Evolutionary conservation across 2,797 vertebrate genomes (phyloP), one percentile per base, ranked within the genome.

Genomic region (Acanthis flammea): DNA sequence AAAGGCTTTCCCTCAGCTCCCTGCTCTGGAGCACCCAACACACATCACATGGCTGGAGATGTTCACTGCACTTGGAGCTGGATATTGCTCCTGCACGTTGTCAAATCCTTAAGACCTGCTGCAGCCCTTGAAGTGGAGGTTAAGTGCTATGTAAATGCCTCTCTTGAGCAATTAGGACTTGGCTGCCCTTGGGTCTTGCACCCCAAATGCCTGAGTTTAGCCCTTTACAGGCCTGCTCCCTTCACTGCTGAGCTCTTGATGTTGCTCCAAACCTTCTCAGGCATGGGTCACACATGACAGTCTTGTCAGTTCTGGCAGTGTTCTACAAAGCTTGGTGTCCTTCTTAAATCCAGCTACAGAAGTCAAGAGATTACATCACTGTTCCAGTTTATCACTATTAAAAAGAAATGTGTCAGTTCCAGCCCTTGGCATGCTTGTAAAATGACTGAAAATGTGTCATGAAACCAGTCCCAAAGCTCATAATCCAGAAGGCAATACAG

Each of bases 91-190:
- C 88, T 76, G 89, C 48, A 86, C 41, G 10, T 5, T 73, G 66
- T 79, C 84, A 92, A 61, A 94, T 17, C 12, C 47, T 74, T 42
- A 16, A 41, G 70, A 86, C 37, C 44, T 50, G 66, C 70, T 81
- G 82, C 70, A 86, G 85, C 66, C 68, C 82, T 57, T 66, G 76
- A 84, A 75, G 74, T 9, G 47, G 73, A 86, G 91, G 76, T 76
- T 93, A 93, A 95, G 92, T 74, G 90, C 87, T 82, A 73, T 47
- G 79, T 53, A 95, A 95, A 94, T 66, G 70, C 55, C 37, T 77
- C 4, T 23, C 54, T 73, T 22, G 27, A 88, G 62, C 62, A 70
- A 48, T 90, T 39, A 51, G 68, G 78, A 77, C 54, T 91, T 85
- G 33, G 61, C 54, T 84, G 85, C 76, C 71, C 66, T 93, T 74